These are phyloP conservation scores for Chionis minor DNA, from an alignment of 2,113 vertebrate species.

Conservation along the genomic window DNA sequence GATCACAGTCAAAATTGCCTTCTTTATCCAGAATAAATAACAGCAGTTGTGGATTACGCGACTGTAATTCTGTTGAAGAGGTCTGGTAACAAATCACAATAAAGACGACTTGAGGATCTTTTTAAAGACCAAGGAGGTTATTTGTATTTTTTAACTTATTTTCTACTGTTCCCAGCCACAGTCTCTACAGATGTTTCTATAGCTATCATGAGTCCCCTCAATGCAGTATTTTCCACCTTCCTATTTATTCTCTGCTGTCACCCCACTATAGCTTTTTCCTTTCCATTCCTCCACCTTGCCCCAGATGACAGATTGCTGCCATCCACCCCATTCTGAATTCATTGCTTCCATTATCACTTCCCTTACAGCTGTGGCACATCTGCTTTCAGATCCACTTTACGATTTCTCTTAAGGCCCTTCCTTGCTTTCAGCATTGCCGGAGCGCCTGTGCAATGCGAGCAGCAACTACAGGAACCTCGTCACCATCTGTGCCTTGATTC, in stretches of 20 bases:
- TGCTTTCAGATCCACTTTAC: neutral
- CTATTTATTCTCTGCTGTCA: neutral
- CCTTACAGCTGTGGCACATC: constrained; percentile 46
- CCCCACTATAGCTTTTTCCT: neutral
- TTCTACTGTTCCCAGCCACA: neutral
- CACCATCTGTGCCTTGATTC: constrained; percentile 10
- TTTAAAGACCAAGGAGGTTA: neutral
- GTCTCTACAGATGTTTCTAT: neutral
- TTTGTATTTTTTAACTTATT: neutral
- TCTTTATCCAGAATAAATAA: constrained; percentile 52
- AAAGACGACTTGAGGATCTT: neutral
- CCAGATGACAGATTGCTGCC: neutral
- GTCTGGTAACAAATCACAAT: neutral
- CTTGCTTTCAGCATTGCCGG: neutral
- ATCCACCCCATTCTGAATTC: neutral
- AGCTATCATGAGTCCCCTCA: neutral
- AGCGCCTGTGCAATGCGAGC: neutral
- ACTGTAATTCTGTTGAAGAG: constrained; percentile 12
- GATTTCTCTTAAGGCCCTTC: neutral
- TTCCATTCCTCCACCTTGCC: neutral
- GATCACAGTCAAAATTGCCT: constrained; percentile 47
- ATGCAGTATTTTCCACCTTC: neutral
- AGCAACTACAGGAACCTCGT: neutral
- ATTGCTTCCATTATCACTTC: neutral
- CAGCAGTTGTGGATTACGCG: neutral